phyloP scores from a whole-genome alignment of 2,113 vertebrate genomes.

The Chaetodon trifascialis region DNA sequence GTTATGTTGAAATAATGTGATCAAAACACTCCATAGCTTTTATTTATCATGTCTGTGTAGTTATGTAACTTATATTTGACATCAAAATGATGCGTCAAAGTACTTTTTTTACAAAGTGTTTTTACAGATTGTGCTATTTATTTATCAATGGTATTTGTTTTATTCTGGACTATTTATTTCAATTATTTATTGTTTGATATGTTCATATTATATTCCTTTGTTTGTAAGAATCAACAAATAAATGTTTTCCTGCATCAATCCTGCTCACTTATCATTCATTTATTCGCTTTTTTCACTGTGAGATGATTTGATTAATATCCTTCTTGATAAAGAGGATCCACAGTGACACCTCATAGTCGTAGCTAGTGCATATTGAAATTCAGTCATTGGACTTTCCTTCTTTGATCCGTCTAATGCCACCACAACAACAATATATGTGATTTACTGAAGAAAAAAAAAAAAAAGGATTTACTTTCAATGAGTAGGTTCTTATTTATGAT shows the following conservation, averaged over 20 bases:
- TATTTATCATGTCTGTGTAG: constrained; percentile 37
- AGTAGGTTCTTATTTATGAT: background rate
- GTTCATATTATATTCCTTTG: constrained; percentile 13
- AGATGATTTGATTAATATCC: background rate
- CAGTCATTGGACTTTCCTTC: background rate
- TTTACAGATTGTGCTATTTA: constrained; percentile 53
- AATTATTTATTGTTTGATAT: constrained; percentile 55
- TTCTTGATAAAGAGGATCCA: background rate
- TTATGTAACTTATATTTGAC: constrained; percentile 23
- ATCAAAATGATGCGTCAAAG: constrained; percentile 38
- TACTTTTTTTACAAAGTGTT: constrained; percentile 32
- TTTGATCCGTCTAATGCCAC: background rate
- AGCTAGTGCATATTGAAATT: background rate
- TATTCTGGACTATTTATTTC: constrained; percentile 63
- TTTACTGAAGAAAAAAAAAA: background rate
- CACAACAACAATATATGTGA: background rate
- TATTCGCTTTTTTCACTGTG: background rate
- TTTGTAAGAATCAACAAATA: constrained; percentile 61
- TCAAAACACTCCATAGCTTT: constrained; percentile 37
- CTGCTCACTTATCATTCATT: constrained; percentile 18
- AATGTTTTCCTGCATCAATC: constrained; percentile 55
- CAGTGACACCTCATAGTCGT: background rate
- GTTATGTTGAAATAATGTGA: background rate
- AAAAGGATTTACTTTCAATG: background rate
- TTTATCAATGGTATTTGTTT: constrained; percentile 50